These are phyloP conservation scores for Coleophora deauratella DNA, from an alignment of 2,888 invertebrate genomes.

Conservation along the genomic window DNA sequence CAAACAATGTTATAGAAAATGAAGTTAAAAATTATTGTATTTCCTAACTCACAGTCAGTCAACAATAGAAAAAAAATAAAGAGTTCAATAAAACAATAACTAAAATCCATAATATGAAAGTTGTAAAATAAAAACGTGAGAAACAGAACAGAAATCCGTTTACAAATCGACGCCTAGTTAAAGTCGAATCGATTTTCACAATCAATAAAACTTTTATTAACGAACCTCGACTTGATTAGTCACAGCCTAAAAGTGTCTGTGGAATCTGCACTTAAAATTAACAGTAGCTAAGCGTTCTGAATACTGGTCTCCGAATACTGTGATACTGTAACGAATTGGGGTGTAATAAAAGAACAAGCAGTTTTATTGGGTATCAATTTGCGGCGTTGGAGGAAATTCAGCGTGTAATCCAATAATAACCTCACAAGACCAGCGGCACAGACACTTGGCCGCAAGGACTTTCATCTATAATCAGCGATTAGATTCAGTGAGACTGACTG, in stretches of 20 bases:
- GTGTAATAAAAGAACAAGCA: constrained; percentile 40
- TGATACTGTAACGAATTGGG: constrained; percentile 39
- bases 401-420: constrained; percentile 65
- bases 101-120: constrained; percentile 33
- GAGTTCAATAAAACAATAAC: constrained; percentile 45
- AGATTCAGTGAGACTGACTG: constrained; percentile 50
- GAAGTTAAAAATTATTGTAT: too few species aligned
- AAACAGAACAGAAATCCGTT: constrained; percentile 47
- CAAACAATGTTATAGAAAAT: too few species aligned
- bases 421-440: constrained; percentile 65
- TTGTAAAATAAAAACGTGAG: constrained; percentile 68
- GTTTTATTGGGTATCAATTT: constrained; percentile 37
- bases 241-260: constrained; percentile 27
- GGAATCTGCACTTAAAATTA: constrained; percentile 10
- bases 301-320: constrained; percentile 23
- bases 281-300: too few species aligned
- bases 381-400: constrained; percentile 49
- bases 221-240: constrained; percentile 12
- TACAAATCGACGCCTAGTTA: constrained; percentile 53
- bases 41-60: too few species aligned
- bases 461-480: constrained; percentile 63
- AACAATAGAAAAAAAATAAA: too few species aligned
- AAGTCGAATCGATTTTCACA: constrained; percentile 56
- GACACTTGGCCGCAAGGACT: constrained; percentile 39
- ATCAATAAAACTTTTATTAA: constrained; percentile 11